phyloP scores from a whole-genome alignment of 2,797 vertebrate species.

The Manis crassicaudata region DNA sequence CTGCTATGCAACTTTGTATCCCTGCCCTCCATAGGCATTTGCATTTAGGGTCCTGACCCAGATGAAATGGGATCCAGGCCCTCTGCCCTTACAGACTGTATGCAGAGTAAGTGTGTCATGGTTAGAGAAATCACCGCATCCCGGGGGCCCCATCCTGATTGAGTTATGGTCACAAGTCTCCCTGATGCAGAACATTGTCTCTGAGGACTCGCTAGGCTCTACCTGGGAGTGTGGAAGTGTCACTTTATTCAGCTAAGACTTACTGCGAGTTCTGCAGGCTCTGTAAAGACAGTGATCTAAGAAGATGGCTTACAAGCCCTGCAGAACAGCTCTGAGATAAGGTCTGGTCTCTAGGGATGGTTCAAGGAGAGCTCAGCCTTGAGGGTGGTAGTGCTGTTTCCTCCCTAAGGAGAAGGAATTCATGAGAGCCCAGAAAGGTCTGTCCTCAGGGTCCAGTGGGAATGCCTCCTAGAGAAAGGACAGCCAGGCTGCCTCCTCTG shows the following conservation, averaged over 20 bases:
- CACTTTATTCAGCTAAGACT: background rate
- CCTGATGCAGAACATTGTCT: background rate
- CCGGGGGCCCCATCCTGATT: background rate
- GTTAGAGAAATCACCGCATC: background rate
- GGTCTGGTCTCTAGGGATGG: slow-evolving; percentile 36
- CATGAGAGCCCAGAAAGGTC: slow-evolving; percentile 40
- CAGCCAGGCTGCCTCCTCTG: background rate
- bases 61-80: background rate
- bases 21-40: background rate
- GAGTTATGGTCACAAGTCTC: background rate
- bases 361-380: background rate
- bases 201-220: background rate
- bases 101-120: too few species aligned
- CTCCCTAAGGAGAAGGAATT: slow-evolving; percentile 33
- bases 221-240: background rate
- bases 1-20: fast-evolving
- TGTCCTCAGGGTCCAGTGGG: background rate
- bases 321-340: background rate
- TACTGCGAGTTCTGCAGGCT: background rate
- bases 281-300: background rate
- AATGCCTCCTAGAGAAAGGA: background rate
- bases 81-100: background rate
- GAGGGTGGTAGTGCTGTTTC: background rate
- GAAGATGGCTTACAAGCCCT: background rate
- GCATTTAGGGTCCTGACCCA: background rate